phyloP scores from a whole-genome alignment of 2,797 vertebrate genomes.

The Spheniscus humboldti region DNA sequence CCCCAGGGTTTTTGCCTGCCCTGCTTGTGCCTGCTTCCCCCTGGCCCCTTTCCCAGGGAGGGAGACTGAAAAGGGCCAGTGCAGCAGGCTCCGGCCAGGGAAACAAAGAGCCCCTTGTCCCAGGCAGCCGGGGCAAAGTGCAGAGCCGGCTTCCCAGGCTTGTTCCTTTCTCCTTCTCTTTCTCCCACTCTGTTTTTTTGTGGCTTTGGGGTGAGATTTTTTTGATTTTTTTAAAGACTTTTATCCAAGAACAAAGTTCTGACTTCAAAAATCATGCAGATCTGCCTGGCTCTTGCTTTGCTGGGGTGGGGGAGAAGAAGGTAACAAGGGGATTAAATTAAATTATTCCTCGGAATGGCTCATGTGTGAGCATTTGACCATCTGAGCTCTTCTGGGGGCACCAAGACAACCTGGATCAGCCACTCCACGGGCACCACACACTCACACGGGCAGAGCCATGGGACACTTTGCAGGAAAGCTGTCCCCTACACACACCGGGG shows the following conservation, averaged over 20 bases:
- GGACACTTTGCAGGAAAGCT: neutral
- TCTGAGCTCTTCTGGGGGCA: neutral
- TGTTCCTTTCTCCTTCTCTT: constrained; percentile 17
- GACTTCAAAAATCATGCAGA: neutral
- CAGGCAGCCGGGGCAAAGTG: constrained; percentile 11
- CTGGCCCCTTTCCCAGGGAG: constrained; percentile 41
- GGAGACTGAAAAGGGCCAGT: constrained; percentile 52
- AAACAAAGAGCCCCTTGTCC: constrained; percentile 73
- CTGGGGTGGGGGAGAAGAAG: neutral
- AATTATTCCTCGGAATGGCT: neutral
- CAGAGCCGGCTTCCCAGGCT: constrained; percentile 36
- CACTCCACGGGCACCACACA: neutral
- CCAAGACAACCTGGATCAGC: neutral
- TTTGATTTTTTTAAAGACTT: neutral
- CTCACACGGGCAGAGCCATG: neutral
- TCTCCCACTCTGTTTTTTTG: neutral
- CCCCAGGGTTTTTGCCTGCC: neutral
- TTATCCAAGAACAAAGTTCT: constrained; percentile 8
- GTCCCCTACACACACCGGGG: accelerated
- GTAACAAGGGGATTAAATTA: neutral
- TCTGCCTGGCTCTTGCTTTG: neutral
- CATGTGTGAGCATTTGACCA: neutral
- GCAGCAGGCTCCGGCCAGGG: neutral
- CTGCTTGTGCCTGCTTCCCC: constrained; percentile 32
- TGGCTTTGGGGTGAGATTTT: neutral